These are phyloP conservation scores for Steinernema khuongi DNA, from an alignment of 1,140 invertebrate species.

Conservation along the genomic window DNA sequence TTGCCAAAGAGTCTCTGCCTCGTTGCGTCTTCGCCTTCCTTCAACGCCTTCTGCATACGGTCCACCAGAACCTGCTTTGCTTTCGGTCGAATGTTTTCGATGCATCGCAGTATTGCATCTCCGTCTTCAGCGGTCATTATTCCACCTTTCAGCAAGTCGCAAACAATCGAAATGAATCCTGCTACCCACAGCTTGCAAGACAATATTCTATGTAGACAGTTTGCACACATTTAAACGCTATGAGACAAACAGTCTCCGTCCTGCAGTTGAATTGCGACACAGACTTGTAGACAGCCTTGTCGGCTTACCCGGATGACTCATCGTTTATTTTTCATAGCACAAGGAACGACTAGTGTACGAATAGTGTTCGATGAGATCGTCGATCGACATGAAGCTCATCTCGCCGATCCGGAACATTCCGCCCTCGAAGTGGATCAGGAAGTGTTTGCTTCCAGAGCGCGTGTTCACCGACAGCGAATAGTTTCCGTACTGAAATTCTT, in stretches of 20 bases:
- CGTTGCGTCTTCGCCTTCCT: not conserved
- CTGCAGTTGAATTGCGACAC: too few species aligned
- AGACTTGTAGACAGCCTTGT: too few species aligned
- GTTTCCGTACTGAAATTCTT: constrained; percentile 78
- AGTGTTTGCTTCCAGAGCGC: constrained; percentile 93
- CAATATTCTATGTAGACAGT: too few species aligned
- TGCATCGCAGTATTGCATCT: not conserved
- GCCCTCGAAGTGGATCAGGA: constrained; percentile 85
- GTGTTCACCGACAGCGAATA: constrained; percentile 97
- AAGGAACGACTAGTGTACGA: constrained; percentile 69
- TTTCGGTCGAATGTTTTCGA: not conserved
- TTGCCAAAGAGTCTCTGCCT: not conserved
- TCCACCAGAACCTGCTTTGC: not conserved
- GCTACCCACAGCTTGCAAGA: too few species aligned
- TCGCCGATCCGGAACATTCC: constrained; percentile 84
- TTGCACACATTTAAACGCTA: too few species aligned
- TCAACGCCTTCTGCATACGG: not conserved
- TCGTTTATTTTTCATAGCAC: too few species aligned
- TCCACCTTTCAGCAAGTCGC: too few species aligned
- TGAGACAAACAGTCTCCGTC: too few species aligned
- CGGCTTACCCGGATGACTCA: too few species aligned
- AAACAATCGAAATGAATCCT: too few species aligned
- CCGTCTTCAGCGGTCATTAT: not conserved
- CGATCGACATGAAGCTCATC: constrained; percentile 87
- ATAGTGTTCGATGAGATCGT: constrained; percentile 96